These are phyloP conservation scores for Plecturocebus donacophilus DNA, from an alignment of 2,113 vertebrate species.

Conservation along the genomic window DNA sequence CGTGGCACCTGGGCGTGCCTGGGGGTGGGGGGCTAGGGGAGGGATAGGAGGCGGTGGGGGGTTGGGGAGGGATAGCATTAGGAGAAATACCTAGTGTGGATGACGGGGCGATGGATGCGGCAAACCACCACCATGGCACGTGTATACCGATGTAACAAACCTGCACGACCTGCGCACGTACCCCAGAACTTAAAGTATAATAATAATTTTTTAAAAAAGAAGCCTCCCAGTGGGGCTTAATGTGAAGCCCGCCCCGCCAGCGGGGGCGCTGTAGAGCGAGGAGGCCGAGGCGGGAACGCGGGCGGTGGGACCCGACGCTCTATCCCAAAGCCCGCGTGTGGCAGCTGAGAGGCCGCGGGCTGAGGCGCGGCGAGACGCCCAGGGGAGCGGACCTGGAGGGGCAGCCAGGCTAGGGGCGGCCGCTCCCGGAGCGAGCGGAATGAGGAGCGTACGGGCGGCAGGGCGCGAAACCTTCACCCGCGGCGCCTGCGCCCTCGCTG, in stretches of 20 bases:
- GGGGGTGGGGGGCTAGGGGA: too few relatives aligned
- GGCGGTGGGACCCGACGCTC: background rate
- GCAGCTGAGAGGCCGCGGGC: rapidly evolving
- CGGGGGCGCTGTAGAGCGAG: rapidly evolving
- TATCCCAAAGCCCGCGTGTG: rapidly evolving
- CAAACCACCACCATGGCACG: background rate
- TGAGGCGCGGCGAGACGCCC: background rate
- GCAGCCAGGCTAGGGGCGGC: too few relatives aligned
- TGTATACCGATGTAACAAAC: too few relatives aligned
- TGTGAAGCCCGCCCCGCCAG: background rate
- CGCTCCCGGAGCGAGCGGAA: background rate
- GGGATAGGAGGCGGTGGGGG: too few relatives aligned
- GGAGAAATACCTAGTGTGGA: too few relatives aligned
- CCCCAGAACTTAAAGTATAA: too few relatives aligned
- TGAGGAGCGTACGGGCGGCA: background rate
- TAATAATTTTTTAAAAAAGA: background rate
- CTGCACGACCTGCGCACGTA: too few relatives aligned
- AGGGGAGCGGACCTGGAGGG: background rate
- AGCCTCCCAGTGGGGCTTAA: rapidly evolving
- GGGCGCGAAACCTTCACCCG: rapidly evolving
- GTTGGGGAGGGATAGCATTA: too few relatives aligned
- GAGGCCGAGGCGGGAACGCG: too few relatives aligned
- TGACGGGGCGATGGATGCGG: too few relatives aligned
- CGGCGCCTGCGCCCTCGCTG: too few relatives aligned
- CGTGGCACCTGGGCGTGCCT: too few relatives aligned